phyloP scores from a whole-genome alignment of 1,140 invertebrate species.

The Andricus grossulariae region DNA sequence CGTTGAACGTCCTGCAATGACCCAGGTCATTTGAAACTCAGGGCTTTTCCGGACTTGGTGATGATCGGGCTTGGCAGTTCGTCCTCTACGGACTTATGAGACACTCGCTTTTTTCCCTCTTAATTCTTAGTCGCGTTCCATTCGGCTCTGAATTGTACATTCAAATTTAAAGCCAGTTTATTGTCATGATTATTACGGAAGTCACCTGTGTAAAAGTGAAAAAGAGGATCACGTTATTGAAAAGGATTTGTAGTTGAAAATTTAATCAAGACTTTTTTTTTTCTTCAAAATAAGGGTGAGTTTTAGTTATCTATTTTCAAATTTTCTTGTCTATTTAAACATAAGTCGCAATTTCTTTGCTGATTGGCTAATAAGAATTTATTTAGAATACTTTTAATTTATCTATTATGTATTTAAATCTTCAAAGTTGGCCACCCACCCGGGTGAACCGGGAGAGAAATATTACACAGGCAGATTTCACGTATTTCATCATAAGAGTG shows the following conservation, averaged over 20 bases:
- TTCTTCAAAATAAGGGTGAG: too few species aligned
- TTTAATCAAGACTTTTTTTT: too few species aligned
- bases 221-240: background rate
- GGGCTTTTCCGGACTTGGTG: conserved; percentile 34
- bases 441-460: too few species aligned
- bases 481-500: too few species aligned
- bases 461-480: too few species aligned
- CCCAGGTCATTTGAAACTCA: conserved; percentile 28
- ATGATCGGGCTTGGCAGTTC: conserved; percentile 37
- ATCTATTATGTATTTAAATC: too few species aligned
- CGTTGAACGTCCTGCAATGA: conserved; percentile 21
- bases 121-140: background rate
- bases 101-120: conserved; percentile 9
- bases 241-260: background rate
- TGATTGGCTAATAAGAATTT: too few species aligned
- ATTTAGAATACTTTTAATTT: too few species aligned
- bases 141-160: background rate
- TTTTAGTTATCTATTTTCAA: too few species aligned
- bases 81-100: conserved; percentile 30
- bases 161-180: background rate
- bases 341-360: too few species aligned
- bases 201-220: background rate
- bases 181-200: background rate
- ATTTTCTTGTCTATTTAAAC: too few species aligned
- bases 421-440: too few species aligned